phyloP scores from a whole-genome alignment of 2,888 invertebrate genomes.

The Stegophylla sp. region DNA sequence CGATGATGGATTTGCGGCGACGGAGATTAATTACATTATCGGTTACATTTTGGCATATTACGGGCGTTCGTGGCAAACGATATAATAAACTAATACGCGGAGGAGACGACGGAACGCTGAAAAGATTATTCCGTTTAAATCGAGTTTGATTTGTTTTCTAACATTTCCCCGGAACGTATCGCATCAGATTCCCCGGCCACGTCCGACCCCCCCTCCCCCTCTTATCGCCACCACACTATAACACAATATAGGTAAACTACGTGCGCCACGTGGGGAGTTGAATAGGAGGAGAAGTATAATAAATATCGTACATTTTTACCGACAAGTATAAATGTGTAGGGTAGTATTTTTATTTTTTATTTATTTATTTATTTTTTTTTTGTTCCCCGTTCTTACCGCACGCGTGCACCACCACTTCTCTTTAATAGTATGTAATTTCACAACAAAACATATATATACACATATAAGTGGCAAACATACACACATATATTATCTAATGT shows the following conservation, averaged over 20 bases:
- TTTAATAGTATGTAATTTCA: slow-evolving; percentile 46
- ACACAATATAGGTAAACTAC: not conserved
- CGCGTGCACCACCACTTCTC: not conserved
- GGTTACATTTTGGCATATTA: not conserved
- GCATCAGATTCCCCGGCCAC: not conserved
- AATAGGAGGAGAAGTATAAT: slow-evolving; percentile 1
- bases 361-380: no score
- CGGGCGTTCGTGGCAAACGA: no score
- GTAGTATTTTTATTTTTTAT: slow-evolving; percentile 15
- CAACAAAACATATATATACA: slow-evolving; percentile 39
- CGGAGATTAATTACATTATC: slow-evolving; percentile 4
- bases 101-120: not conserved
- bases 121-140: slow-evolving; percentile 50
- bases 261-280: no score
- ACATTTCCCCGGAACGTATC: slow-evolving; percentile 30
- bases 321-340: slow-evolving; percentile 53
- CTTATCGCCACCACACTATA: not conserved
- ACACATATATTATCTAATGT: slow-evolving; percentile 3
- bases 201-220: not conserved
- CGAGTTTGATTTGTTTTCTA: slow-evolving; percentile 54
- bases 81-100: not conserved
- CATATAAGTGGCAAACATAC: not conserved
- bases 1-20: slow-evolving; percentile 25
- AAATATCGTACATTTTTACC: slow-evolving; percentile 53
- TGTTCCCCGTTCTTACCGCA: not conserved